Evolutionary conservation across 2,113 vertebrate genomes (phyloP).

Genomic region (Bambusicola thoracicus): DNA sequence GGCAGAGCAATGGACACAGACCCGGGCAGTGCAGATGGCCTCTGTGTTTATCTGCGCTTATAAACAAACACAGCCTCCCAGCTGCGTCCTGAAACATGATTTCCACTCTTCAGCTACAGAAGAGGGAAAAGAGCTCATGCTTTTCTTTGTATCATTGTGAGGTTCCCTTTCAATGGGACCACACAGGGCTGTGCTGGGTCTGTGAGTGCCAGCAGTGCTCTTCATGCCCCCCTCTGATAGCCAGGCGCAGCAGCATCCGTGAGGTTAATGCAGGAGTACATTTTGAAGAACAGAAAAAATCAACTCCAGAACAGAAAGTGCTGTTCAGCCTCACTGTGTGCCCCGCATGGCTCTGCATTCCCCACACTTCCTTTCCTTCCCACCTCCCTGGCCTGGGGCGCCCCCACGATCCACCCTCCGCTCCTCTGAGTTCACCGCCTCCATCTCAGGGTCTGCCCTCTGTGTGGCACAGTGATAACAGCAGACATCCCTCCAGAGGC

Average conservation of each 20-base stretch:
- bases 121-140: neutral
- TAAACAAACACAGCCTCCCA: neutral
- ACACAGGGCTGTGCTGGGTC: neutral
- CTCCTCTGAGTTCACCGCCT: neutral
- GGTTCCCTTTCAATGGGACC: neutral
- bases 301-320: neutral
- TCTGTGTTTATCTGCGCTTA: neutral
- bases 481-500: neutral
- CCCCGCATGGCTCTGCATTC: neutral
- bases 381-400: neutral
- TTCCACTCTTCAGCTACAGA: neutral
- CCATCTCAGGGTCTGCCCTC: neutral
- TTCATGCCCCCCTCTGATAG: neutral
- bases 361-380: neutral
- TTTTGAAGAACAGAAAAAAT: neutral
- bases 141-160: neutral
- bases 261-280: neutral
- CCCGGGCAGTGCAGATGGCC: neutral
- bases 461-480: neutral
- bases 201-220: neutral
- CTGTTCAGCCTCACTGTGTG: neutral
- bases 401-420: neutral
- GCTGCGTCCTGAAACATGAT: constrained; percentile 4
- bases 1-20: neutral
- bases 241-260: neutral